Conservation (phyloP, 2,797 vertebrate species). For the Euphonia xanthogaster region DNA sequence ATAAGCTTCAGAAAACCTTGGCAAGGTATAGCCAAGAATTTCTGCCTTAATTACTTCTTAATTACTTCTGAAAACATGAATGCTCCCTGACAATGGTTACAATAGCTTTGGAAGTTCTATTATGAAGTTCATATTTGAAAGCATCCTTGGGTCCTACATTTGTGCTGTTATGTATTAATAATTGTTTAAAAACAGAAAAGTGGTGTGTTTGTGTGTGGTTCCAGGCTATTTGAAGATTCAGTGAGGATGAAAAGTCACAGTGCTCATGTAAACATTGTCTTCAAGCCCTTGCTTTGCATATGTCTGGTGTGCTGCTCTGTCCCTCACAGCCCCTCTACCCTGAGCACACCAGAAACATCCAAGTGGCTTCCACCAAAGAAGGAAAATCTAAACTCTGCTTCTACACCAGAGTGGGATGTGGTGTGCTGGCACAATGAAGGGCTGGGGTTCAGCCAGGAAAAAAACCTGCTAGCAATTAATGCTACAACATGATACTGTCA, state of each 20-base stretch:
- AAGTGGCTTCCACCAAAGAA: not conserved
- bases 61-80: conserved; percentile 60
- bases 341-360: not conserved
- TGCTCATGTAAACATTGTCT: not conserved
- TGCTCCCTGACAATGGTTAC: conserved; percentile 34
- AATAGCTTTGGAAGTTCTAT: conserved; percentile 28
- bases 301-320: not conserved
- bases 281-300: not conserved
- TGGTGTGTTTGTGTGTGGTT: not conserved
- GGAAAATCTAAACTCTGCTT: not conserved
- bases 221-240: not conserved
- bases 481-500: not conserved
- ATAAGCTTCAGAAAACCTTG: conserved; percentile 69
- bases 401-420: not conserved
- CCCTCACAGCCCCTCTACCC: not conserved
- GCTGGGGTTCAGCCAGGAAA: not conserved
- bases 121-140: conserved; percentile 23
- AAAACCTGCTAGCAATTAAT: not conserved
- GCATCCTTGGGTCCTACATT: not conserved
- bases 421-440: not conserved
- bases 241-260: not conserved
- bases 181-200: not conserved
- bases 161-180: not conserved
- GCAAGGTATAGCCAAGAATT: conserved; percentile 45
- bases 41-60: conserved; percentile 66